Evolutionary conservation across 1,140 invertebrate genomes (phyloP).

Genomic region (Drosophila triauraria): DNA sequence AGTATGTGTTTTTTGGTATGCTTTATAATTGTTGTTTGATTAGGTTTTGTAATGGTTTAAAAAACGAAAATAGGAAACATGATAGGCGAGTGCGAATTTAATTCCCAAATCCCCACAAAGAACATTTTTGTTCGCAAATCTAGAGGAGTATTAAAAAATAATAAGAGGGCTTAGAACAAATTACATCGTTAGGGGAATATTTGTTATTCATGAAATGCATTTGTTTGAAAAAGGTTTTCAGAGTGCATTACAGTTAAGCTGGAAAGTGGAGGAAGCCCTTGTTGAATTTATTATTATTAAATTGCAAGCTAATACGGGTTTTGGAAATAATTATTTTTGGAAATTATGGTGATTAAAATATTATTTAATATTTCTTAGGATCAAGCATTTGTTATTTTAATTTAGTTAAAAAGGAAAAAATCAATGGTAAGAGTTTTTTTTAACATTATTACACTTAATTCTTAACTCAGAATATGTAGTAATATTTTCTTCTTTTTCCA

Average conservation of each 20-base stretch:
- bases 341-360: too few relatives aligned
- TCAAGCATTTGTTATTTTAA: too few relatives aligned
- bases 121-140: slow-evolving; percentile 6
- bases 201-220: slow-evolving; percentile 20
- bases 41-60: slow-evolving; percentile 35
- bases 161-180: slow-evolving; percentile 21
- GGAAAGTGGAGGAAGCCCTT: not conserved
- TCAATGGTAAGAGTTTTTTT: not conserved
- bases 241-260: not conserved
- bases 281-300: not conserved
- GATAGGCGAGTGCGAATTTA: slow-evolving; percentile 18
- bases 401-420: not conserved
- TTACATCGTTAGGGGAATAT: slow-evolving; percentile 17
- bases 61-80: not conserved
- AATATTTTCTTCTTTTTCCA: not conserved
- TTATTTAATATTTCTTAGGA: too few relatives aligned
- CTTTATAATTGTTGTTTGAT: slow-evolving; percentile 50
- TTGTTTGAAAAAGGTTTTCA: not conserved
- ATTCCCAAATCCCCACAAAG: slow-evolving; percentile 31
- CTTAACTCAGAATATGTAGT: not conserved
- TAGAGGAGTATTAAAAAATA: slow-evolving; percentile 19
- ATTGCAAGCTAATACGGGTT: not conserved
- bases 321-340: not conserved
- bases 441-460: too few relatives aligned
- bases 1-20: not conserved